Conservation (phyloP, 2,888 invertebrate genomes). For the Athalia cordata region DNA sequence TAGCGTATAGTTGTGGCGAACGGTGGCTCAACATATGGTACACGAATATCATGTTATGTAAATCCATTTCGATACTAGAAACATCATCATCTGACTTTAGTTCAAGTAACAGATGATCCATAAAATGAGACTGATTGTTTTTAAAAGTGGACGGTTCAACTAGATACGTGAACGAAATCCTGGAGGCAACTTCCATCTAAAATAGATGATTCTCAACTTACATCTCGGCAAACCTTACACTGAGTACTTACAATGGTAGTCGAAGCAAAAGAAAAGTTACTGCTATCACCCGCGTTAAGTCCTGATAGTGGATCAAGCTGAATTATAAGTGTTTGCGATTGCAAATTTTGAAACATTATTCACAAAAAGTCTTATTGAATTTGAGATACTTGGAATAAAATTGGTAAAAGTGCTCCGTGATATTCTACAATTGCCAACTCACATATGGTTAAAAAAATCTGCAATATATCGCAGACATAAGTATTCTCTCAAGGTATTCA, state of each 20-base stretch:
- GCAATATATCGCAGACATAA: background rate
- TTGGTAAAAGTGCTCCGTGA: background rate
- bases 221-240: background rate
- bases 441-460: too few species aligned
- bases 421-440: background rate
- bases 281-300: background rate
- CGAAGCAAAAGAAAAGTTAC: background rate
- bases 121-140: slow-evolving; percentile 3
- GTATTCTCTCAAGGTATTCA: too few species aligned
- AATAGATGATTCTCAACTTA: background rate
- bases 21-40: background rate
- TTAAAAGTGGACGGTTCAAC: slow-evolving; percentile 31
- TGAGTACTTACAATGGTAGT: background rate
- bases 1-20: background rate
- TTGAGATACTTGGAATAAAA: background rate
- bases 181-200: background rate
- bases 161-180: slow-evolving; percentile 24
- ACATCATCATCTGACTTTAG: slow-evolving; percentile 12
- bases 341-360: slow-evolving; percentile 8
- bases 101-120: slow-evolving; percentile 14
- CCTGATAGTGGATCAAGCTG: background rate
- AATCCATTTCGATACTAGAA: background rate
- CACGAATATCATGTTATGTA: background rate
- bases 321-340: slow-evolving; percentile 11
- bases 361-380: slow-evolving; percentile 5